Evolutionary conservation across 2,113 vertebrate genomes (phyloP).

Genomic region (Peromyscus californicus): DNA sequence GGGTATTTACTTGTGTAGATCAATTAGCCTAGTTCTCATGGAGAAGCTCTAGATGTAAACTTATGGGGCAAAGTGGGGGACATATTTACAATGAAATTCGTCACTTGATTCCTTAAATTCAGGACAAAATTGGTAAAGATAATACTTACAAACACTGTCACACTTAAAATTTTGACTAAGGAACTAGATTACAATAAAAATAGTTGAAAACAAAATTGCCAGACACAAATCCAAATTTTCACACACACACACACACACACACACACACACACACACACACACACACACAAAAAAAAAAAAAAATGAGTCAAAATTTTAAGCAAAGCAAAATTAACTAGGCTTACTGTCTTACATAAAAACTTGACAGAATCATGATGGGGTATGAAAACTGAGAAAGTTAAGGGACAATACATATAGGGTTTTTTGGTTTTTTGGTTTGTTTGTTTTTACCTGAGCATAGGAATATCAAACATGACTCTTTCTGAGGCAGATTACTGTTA

Average conservation of each 20-base stretch:
- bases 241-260: background rate
- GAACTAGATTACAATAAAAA: background rate
- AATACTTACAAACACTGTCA: background rate
- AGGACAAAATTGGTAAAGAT: background rate
- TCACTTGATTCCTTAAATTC: background rate
- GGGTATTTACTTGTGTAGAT: background rate
- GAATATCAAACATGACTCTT: slow-evolving; percentile 25
- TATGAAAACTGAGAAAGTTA: background rate
- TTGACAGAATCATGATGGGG: background rate
- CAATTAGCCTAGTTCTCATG: background rate
- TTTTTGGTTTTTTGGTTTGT: slow-evolving; percentile 41
- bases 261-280: slow-evolving; percentile 1
- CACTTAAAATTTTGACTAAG: background rate
- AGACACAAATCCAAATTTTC: slow-evolving; percentile 35
- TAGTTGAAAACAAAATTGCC: slow-evolving; percentile 34
- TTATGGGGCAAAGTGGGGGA: background rate
- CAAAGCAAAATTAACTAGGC: background rate
- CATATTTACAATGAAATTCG: background rate
- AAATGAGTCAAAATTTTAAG: background rate
- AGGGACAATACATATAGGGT: background rate
- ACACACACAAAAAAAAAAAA: background rate
- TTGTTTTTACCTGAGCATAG: background rate
- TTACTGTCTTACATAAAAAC: background rate
- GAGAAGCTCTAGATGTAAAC: background rate
- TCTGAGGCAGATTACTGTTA: background rate